Base-by-base conservation (phyloP, 1,140 invertebrate species). In the Nasonia vitripennis region DNA sequence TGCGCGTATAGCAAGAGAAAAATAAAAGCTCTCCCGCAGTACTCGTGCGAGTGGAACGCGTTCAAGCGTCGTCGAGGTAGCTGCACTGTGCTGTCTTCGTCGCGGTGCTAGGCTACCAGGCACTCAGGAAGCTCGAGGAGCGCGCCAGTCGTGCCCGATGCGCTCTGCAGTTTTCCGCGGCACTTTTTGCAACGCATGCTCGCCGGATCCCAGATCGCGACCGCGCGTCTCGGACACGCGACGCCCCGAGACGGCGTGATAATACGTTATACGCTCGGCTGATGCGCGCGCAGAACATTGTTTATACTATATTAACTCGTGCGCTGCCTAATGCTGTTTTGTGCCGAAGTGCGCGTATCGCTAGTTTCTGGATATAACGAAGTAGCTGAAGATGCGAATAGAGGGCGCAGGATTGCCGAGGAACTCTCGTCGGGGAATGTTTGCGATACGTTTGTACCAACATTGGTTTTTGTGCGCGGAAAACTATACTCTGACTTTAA, bases 51-150 rank as follows among this genome's bases (percentile, higher is more conserved):
- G 34, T 27, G 34, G 2, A 71, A 71, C 68, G 17, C 67, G 41
- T 4, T n/a, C 23, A 23, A 11, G n/a, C 79, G 79, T 62, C 20
- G 55, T 62, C 68, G 79, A 81, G 23, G 71, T 70, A 81, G 27
- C 37, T 7, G 81, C 70, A 55, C 70, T 83, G 20, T 79, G 83
- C 83, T 84, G 83, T 84, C 83, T 80, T 84, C 83, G 77, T 84
- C 78, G 83, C 77, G 77, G 83, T 51, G 83, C 83, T 80, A 67
- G 67, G 41, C 7, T 51, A 84, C 4, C 83, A 84, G 83, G 83
- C 6, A 9, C 10, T 34, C 83, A 80, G 27, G 77, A 4, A 0
- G 11, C 34, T 7, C 31, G 0, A 55, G 23, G 75, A 84, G 83
- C 27, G 27, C 27, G 27, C 27, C 27, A 27, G 1, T 27, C 27